Evolutionary conservation across 2,888 invertebrate species (phyloP).

Genomic region (Caradrina clavipalpis): DNA sequence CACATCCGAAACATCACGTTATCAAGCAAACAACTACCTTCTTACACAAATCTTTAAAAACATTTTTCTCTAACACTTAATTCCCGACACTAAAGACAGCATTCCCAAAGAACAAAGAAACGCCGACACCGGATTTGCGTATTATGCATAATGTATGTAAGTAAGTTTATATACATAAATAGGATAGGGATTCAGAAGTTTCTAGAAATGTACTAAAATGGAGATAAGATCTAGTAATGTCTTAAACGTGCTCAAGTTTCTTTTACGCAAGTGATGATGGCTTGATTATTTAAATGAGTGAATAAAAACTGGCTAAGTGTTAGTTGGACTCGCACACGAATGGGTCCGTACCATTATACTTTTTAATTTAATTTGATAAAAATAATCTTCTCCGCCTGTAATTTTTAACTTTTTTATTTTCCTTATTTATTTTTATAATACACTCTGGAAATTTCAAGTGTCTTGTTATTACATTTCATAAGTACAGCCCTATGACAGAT

Average conservation of each 20-base stretch:
- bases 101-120: background rate
- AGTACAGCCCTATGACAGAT: too few relatives aligned
- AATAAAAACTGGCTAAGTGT: background rate
- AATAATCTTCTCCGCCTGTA: too few relatives aligned
- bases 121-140: background rate
- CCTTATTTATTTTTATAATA: too few relatives aligned
- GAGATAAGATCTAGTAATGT: constrained; percentile 3
- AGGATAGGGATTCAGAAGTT: background rate
- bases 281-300: constrained; percentile 33
- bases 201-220: background rate
- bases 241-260: constrained; percentile 17
- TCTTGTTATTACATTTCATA: too few relatives aligned
- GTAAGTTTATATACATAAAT: constrained; percentile 22
- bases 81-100: background rate
- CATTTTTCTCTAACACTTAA: background rate
- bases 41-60: background rate
- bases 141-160: background rate
- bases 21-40: background rate
- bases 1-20: background rate
- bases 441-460: too few relatives aligned
- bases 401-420: too few relatives aligned
- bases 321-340: too few relatives aligned
- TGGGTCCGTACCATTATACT: too few relatives aligned
- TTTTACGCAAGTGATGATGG: constrained; percentile 9
- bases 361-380: too few relatives aligned